Base-by-base conservation (phyloP, 23 tunicate genomes). In the Styela plicata region DNA sequence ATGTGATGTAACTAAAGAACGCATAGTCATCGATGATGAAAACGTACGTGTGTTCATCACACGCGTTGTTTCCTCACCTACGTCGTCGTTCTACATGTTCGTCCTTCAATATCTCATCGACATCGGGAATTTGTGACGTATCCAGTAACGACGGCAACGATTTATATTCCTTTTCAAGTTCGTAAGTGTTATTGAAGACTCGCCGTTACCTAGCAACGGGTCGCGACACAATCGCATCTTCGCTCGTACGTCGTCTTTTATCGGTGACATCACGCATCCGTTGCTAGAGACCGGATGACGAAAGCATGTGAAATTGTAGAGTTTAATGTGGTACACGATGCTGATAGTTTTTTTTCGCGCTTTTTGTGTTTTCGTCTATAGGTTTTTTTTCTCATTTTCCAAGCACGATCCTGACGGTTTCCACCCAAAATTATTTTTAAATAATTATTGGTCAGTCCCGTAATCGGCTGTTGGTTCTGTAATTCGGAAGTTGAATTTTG, bases 81-180 rank as follows among this genome's bases (percentile, higher is more conserved):
- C 57, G 57, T 5, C 57, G 57, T 44, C 77, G 5, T 22, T n/a
- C 77, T 16, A 7, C 31, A 7, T 66, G 17, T 28, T n/a, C 71
- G 78, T 35, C 57, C 27, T 36, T 24, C 24, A 76, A 36, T 25
- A 76, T 65, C 18, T 76, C 81, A 44, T 76, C 64, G 24, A 76
- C 44, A 29, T 76, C 81, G n/a, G 81, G 81, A 32, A 76, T 76
- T 44, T 76, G 81, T 2, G 81, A 76, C 30, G 81, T 76, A 29
- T 76, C 81, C 23, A 76, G 66, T 0, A 76, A 13, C 18, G 66
- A 32, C 0, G 81, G 81, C 66, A 76, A 33, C 30, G 81, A 76
- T 19, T 44, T 44, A 44, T 33, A 76, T 27, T 23, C 66, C 24
- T 44, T 53, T 29, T 44, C 1, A 76, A 76, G 66, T 53, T 76